Evolutionary conservation across 2,888 invertebrate species (phyloP).

Genomic region (Eumerus sabulonum): DNA sequence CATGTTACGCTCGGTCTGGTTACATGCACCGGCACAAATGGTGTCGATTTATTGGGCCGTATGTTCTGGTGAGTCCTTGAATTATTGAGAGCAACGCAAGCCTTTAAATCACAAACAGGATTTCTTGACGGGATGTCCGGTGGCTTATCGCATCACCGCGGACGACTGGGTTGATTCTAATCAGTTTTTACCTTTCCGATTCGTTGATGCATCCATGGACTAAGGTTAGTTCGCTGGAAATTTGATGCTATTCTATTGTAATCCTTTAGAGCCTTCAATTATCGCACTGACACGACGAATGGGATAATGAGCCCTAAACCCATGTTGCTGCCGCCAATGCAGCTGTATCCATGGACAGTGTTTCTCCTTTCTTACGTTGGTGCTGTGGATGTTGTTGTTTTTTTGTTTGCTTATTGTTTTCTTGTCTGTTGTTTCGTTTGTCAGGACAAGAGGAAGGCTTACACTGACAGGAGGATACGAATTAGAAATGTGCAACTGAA

Average conservation of each 20-base stretch:
- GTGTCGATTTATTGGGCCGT: conserved; percentile 8
- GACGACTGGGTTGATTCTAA: neutral
- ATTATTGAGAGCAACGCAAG: neutral
- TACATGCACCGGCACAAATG: conserved; percentile 3
- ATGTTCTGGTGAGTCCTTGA: neutral
- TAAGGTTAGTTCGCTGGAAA: neutral
- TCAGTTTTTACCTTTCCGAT: neutral
- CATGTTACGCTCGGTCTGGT: conserved; percentile 15
- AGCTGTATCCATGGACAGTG: conserved; percentile 4
- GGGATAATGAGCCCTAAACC: conserved; percentile 36
- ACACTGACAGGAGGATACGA: conserved; percentile 21
- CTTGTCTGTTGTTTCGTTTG: neutral
- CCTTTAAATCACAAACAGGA: neutral
- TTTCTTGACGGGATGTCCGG: neutral
- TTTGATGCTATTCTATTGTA: conserved; percentile 15
- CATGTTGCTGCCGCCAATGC: conserved; percentile 50
- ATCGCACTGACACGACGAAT: conserved; percentile 48
- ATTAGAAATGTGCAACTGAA: conserved; percentile 30
- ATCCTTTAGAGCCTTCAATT: conserved; percentile 51
- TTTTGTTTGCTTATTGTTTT: conserved; percentile 3
- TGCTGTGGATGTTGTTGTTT: too few species aligned
- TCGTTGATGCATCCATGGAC: neutral
- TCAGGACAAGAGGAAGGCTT: conserved; percentile 34
- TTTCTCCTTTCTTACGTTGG: too few species aligned
- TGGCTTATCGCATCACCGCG: conserved; percentile 1